Conservation (phyloP, 1,140 invertebrate genomes). For the Agrypnia vestita region DNA sequence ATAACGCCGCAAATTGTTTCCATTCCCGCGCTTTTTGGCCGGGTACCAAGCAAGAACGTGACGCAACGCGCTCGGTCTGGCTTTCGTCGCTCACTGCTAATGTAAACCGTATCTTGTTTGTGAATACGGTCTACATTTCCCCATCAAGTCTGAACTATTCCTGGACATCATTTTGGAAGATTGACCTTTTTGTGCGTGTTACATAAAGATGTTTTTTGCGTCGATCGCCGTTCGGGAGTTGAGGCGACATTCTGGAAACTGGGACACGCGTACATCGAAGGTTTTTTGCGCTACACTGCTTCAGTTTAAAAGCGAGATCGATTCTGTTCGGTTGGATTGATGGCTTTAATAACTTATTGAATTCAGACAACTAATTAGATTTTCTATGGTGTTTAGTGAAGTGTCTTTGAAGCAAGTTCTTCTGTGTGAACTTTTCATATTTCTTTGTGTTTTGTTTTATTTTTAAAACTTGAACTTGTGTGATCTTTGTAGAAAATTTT, state of each 20-base stretch:
- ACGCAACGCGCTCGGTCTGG: background rate
- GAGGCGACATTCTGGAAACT: background rate
- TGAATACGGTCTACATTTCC: background rate
- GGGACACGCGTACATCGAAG: background rate
- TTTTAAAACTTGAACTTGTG: no score
- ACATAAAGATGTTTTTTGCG: slow-evolving; percentile 13
- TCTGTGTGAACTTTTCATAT: no score
- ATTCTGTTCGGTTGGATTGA: background rate
- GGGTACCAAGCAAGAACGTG: slow-evolving; percentile 5
- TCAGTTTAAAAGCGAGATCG: background rate
- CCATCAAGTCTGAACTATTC: background rate
- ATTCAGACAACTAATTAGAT: background rate
- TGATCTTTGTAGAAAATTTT: no score
- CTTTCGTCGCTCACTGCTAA: background rate
- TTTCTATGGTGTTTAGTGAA: background rate
- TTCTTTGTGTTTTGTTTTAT: no score
- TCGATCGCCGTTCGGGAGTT: background rate
- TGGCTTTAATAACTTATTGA: background rate
- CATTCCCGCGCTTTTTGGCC: slow-evolving; percentile 37
- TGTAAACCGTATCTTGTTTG: background rate
- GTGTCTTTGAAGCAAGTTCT: background rate
- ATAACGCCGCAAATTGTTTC: slow-evolving; percentile 11
- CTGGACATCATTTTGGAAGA: slow-evolving; percentile 7
- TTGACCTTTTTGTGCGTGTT: background rate
- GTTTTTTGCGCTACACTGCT: background rate